These are phyloP conservation scores for Copidosoma floridanum DNA, from an alignment of 1,140 invertebrate species.

Conservation along the genomic window DNA sequence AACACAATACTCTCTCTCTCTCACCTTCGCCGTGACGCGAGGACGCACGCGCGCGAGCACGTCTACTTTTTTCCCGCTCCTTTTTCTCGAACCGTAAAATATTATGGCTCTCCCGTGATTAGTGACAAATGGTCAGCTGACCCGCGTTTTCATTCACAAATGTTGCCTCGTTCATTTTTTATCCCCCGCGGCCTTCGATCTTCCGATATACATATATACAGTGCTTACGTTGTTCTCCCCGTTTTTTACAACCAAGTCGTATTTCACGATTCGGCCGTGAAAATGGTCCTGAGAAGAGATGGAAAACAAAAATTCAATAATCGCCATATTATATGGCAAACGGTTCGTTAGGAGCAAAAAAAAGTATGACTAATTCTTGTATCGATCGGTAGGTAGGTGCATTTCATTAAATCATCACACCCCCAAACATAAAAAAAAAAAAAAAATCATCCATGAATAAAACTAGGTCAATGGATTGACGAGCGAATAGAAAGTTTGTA, in stretches of 20 bases:
- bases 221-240: no score
- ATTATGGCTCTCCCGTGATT: conserved; percentile 27
- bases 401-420: no score
- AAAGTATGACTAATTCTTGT: no score
- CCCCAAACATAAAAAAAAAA: no score
- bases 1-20: not conserved
- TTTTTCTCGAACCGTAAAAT: conserved; percentile 27
- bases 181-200: not conserved
- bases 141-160: conserved; percentile 5
- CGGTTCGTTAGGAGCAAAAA: no score
- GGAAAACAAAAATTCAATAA: not conserved
- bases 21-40: no score
- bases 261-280: conserved; percentile 1
- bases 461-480: no score
- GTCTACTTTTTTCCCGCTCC: not conserved
- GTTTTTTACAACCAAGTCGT: not conserved
- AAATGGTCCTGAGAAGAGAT: not conserved
- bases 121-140: conserved; percentile 25
- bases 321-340: no score
- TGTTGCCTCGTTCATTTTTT: conserved; percentile 22
- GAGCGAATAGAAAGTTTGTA: no score
- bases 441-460: not conserved
- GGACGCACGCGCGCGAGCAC: no score
- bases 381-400: no score
- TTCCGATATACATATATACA: no score